These are phyloP conservation scores for Lytechinus variegatus DNA, from an alignment of 35 echinoderm and acorn worm species.

Conservation along the genomic window DNA sequence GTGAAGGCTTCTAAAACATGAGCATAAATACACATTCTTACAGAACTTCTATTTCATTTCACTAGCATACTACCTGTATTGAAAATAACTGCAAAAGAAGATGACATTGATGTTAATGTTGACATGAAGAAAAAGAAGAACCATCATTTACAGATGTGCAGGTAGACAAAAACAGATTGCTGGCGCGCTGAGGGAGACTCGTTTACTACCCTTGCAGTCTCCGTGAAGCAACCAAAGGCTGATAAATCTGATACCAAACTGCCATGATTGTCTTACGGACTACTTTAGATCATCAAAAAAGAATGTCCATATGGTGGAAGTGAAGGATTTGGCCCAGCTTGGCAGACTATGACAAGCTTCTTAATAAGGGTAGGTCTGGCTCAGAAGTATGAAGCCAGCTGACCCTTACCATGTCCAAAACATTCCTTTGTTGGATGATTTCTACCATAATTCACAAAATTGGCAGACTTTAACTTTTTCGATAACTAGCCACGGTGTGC, in stretches of 20 bases:
- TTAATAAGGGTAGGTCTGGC: conserved; percentile 13
- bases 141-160: conserved; percentile 56
- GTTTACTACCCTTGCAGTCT: conserved; percentile 41
- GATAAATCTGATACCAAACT: neutral
- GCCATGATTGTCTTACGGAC: neutral
- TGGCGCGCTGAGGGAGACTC: conserved; percentile 41
- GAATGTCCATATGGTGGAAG: conserved; percentile 3
- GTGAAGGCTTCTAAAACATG: neutral
- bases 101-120: conserved; percentile 52
- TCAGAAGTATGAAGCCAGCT: conserved; percentile 25
- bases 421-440: conserved; percentile 35
- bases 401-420: neutral
- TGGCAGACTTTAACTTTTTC: conserved; percentile 18
- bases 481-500: conserved; percentile 7
- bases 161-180: conserved; percentile 50
- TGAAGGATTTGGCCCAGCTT: neutral
- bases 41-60: neutral
- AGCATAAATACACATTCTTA: neutral
- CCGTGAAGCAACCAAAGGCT: conserved; percentile 11
- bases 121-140: conserved; percentile 55
- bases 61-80: conserved; percentile 45
- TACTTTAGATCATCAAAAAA: neutral
- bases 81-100: conserved; percentile 41
- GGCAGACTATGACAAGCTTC: neutral
- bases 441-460: neutral